Base-by-base conservation (phyloP, 2,888 invertebrate species). In the Drosophila seclusa region DNA sequence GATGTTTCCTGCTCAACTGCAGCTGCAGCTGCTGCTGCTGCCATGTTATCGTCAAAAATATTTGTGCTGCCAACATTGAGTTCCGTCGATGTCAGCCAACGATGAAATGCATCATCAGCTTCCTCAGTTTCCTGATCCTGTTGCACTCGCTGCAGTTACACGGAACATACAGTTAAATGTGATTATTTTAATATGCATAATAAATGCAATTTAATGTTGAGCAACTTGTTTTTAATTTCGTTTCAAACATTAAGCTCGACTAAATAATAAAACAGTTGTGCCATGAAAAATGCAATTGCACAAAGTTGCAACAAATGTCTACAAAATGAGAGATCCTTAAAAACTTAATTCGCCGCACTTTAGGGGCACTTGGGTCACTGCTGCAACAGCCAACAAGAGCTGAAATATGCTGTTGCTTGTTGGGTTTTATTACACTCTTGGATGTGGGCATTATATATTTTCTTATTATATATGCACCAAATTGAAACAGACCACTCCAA, bases 51-150 rank as follows among this genome's bases (percentile, higher is more conserved):
- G 72, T 83, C 86, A 42, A 82, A 68, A 38, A 68, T 69, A 75
- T 80, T 83, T 69, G 85, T 83, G 70, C 81, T 91, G 78, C 88
- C 91, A 78, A 88, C 85, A 73, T 88, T 91, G 57, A 80, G 87
- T 78, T 91, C 91, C 62, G 91, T 91, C 49, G 91, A 91, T 75
- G 91, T 91, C 76, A 91, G 82, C 91, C 91, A 91, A 40, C 91
- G 91, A 79, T 91, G 91, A 58, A 91, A 91, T 63, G 91, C 91
- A 82, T 91, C 91, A 73, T 91, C 91, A 53, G 87, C 82, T 60
- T 83, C 82, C 69, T 83, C 87, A 60, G 78, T 80, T 71, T 73
- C 73, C 69, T 67, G 68, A 55, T 76, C 75, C 60, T 55, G 74
- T 54, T 85, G 27, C 13, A 38, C 29, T 13, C 27, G 73, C 60